Evolutionary conservation across 2,888 invertebrate genomes (phyloP), one percentile per base, ranked within the genome.

Genomic region (Pterostichus niger): DNA sequence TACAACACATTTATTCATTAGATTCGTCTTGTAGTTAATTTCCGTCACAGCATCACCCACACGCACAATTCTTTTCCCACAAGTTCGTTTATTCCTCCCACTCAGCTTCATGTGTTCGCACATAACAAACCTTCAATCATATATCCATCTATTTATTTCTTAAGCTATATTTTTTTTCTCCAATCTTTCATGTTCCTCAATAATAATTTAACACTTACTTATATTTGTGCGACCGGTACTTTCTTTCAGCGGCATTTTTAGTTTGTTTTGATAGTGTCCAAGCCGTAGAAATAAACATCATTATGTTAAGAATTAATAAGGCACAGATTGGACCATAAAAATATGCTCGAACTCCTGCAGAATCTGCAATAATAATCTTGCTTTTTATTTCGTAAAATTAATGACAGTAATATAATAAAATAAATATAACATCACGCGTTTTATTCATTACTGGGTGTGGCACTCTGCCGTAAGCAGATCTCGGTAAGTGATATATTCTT

Each of bases 271-370:
- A 94, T 68, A 95, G 89, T 46, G 89, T 89, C 85, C 90, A 90
- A 0, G 92, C 92, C 0, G 94, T 94, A 86, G 93, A 88, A 0
- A 92, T 86, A 85, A 94, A 94, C 84, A 93, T 91, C 0, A 91
- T 71, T 0, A 93, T 87, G 86, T 95, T 95, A 9, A 91, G 85
- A 0, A 90, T 85, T 44, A 95, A 88, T 6, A 95, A 88, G 33
- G 92, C 84, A 0, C 92, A 90, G n/a, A 95, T 91, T 0, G 95
- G 94, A 0, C 93, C 93, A 86, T 94, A 94, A 88, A 95, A 94
- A 88, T 93, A 95, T 0, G 91, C 90, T 92, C 94, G 94, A 0
- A 92, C 92, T 87, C 92, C 92, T 0, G 88, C 86, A 46, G 89
- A 88, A 11, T 92, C 94, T 94, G 87, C 10, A 31, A 52, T n/a